Evolutionary conservation across 2,888 invertebrate genomes (phyloP).

Genomic region (Cybosia mesomella): DNA sequence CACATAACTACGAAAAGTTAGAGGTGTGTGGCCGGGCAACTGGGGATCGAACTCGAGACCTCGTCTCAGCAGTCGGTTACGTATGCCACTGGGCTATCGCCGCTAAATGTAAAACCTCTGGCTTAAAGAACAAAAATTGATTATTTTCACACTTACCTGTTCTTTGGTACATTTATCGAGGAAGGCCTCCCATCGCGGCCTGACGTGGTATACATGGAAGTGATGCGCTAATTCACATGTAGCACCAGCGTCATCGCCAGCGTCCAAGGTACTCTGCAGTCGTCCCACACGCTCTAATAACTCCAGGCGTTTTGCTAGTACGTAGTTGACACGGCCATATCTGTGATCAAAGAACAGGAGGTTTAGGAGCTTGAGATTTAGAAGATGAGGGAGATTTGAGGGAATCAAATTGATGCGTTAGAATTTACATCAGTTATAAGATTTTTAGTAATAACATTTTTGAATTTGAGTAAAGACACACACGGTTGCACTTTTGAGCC

Average conservation of each 20-base stretch:
- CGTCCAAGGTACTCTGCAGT: slow-evolving; percentile 94
- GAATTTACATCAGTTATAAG: too few species aligned
- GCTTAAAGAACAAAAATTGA: neutral
- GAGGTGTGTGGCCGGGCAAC: too few species aligned
- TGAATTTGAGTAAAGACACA: too few species aligned
- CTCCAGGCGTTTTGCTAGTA: slow-evolving; percentile 96
- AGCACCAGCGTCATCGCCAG: slow-evolving; percentile 96
- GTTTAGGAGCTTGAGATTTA: neutral
- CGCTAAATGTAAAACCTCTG: too few species aligned
- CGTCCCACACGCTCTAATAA: slow-evolving; percentile 95
- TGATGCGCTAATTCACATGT: slow-evolving; percentile 99
- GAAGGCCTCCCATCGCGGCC: slow-evolving; percentile 97
- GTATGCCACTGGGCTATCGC: too few species aligned
- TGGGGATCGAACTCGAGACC: too few species aligned
- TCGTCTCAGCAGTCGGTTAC: too few species aligned
- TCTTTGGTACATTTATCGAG: slow-evolving; percentile 72
- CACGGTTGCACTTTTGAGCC: too few species aligned
- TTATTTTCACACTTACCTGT: slow-evolving; percentile 56
- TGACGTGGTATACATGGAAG: slow-evolving; percentile 97
- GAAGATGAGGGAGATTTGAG: neutral
- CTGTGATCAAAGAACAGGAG: slow-evolving; percentile 67
- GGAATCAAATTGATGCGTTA: too few species aligned
- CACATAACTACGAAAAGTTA: too few species aligned
- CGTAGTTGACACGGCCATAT: slow-evolving; percentile 99
- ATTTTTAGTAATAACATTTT: too few species aligned